These are phyloP conservation scores for Phocoena phocoena DNA, from an alignment of 2,113 vertebrate genomes.

Conservation along the genomic window DNA sequence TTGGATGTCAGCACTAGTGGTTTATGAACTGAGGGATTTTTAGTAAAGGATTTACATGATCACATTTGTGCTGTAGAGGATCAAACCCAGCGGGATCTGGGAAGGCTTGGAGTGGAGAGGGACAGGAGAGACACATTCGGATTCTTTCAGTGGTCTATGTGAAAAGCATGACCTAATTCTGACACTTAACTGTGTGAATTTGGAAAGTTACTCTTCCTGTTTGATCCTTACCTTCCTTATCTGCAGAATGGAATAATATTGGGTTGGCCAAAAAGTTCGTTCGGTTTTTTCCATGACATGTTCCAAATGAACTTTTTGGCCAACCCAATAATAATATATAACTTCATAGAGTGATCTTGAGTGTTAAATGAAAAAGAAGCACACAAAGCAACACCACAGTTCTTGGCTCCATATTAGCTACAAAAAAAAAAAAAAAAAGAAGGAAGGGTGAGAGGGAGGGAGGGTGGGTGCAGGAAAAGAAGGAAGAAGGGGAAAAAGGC, in stretches of 20 bases:
- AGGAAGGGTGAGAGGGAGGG: background rate
- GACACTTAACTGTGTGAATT: background rate
- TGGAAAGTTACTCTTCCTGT: background rate
- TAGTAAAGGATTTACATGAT: background rate
- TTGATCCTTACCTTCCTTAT: background rate
- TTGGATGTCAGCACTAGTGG: background rate
- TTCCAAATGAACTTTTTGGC: too few relatives aligned
- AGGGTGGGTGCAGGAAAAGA: too few relatives aligned
- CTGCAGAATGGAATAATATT: background rate
- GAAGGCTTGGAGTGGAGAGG: background rate
- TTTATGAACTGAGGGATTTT: background rate
- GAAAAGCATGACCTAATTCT: background rate
- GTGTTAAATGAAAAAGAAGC: background rate
- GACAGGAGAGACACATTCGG: background rate
- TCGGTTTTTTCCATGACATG: rapidly evolving
- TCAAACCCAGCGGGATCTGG: background rate
- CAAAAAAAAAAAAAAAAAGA: too few relatives aligned
- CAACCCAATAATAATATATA: background rate
- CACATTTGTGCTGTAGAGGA: background rate
- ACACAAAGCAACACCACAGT: background rate
- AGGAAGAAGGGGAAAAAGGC: background rate
- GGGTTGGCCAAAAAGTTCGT: too few relatives aligned
- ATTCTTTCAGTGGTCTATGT: background rate
- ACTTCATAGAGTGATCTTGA: background rate
- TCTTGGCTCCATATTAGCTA: background rate